A percentile compares a stretch with the other conserved stretches of the same genome.
phyloP scores from a whole-genome alignment of 2,888 invertebrate genomes.

The Drosophila buzzatii region DNA sequence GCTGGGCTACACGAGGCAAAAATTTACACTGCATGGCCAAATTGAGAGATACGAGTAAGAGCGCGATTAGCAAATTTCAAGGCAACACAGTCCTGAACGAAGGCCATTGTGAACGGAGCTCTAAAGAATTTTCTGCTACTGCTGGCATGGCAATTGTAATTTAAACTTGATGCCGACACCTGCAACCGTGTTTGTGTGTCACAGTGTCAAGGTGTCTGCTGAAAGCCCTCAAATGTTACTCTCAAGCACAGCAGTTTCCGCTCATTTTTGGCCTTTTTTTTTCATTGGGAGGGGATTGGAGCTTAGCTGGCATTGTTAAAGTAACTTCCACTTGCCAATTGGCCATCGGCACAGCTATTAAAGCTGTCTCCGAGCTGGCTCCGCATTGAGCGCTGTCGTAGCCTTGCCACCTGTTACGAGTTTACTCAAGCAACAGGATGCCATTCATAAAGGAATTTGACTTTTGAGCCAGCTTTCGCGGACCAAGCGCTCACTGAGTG shows the following conservation, averaged over 20 bases:
- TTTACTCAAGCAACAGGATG: constrained; percentile 80
- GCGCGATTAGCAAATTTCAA: constrained; percentile 50
- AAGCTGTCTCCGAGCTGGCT: constrained; percentile 49
- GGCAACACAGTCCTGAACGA: constrained; percentile 56
- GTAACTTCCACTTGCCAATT: constrained; percentile 10
- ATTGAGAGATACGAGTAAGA: constrained; percentile 11
- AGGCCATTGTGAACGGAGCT: constrained; percentile 11
- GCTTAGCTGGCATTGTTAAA: constrained; percentile 15
- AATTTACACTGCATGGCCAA: constrained; percentile 14
- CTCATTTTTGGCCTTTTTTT: constrained; percentile 23
- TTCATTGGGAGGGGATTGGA: constrained; percentile 1
- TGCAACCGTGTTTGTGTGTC: constrained; percentile 53
- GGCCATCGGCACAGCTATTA: constrained; percentile 39
- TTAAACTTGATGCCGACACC: constrained; percentile 31
- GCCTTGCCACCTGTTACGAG: constrained; percentile 82
- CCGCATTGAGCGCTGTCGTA: constrained; percentile 28
- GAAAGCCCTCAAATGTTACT: constrained; percentile 36
- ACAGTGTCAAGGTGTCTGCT: constrained; percentile 69
- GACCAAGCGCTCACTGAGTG: constrained; percentile 9
- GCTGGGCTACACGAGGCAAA: neutral
- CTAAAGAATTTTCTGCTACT: constrained; percentile 13
- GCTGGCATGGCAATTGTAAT: constrained; percentile 30
- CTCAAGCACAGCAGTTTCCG: constrained; percentile 30
- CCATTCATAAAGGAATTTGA: constrained; percentile 70
- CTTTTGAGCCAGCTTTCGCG: constrained; percentile 35